A percentile compares a stretch with the other conserved stretches of the same genome.
These are phyloP conservation scores for Columba janthina DNA, from an alignment of 2,113 vertebrate species.

Conservation along the genomic window DNA sequence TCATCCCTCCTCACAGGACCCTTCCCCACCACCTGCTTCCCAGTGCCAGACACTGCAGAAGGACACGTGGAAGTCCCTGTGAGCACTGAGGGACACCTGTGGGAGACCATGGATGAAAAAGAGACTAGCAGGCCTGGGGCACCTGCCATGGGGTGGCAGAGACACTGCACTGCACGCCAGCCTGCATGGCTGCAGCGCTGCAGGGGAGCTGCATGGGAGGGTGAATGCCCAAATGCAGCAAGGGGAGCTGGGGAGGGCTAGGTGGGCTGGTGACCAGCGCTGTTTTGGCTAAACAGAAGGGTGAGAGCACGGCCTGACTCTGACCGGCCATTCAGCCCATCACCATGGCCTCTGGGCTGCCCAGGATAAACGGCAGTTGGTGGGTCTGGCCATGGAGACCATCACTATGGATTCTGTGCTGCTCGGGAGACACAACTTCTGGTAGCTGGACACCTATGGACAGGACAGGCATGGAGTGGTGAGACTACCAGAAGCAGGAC, in stretches of 20 bases:
- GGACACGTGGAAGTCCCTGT: accelerated
- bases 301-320: background rate
- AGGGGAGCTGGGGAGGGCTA: background rate
- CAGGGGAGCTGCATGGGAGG: background rate
- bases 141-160: slow-evolving; percentile 3
- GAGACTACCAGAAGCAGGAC: background rate
- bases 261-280: background rate
- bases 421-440: background rate
- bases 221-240: background rate
- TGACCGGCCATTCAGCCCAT: accelerated
- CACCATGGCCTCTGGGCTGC: background rate
- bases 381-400: background rate
- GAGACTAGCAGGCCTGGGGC: background rate
- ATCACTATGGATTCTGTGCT: background rate
- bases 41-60: background rate
- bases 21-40: background rate
- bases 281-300: background rate
- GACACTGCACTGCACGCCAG: background rate
- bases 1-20: accelerated
- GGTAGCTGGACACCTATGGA: background rate
- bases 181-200: background rate
- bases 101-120: background rate
- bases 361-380: background rate
- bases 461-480: background rate
- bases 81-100: accelerated